Evolutionary conservation across 2,888 invertebrate species (phyloP).

Genomic region (Drosophila setosimentum): DNA sequence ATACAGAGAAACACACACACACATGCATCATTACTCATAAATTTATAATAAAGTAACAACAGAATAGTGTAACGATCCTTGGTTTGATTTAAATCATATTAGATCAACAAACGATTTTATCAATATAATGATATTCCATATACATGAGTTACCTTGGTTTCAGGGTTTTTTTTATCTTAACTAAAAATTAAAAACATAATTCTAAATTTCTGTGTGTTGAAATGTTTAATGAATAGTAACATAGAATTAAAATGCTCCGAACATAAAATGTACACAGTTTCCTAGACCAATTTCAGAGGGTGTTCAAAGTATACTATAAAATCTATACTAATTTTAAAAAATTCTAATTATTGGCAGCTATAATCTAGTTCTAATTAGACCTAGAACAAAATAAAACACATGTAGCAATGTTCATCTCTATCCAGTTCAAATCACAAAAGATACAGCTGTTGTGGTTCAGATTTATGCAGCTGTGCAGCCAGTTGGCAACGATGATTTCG

Average conservation of each 20-base stretch:
- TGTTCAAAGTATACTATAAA: not conserved
- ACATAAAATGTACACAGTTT: not conserved
- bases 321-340: not conserved
- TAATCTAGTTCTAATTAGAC: not conserved
- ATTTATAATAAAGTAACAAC: slow-evolving; percentile 21
- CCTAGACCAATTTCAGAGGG: not conserved
- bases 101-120: not conserved
- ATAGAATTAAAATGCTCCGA: not conserved
- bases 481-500: slow-evolving; percentile 33
- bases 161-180: not conserved
- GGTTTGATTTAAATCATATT: slow-evolving; percentile 4
- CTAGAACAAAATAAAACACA: not conserved
- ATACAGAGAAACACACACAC: slow-evolving; percentile 1
- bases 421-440: slow-evolving; percentile 2
- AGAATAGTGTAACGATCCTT: slow-evolving; percentile 10
- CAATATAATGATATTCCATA: no score
- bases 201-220: not conserved
- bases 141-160: not conserved
- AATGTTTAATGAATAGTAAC: not conserved
- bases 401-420: not conserved
- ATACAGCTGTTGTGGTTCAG: slow-evolving; percentile 27
- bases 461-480: slow-evolving; percentile 43
- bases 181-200: not conserved
- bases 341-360: not conserved
- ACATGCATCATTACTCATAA: not conserved